phyloP scores from a whole-genome alignment of 1,140 invertebrate genomes.

The Hyles vespertilio region DNA sequence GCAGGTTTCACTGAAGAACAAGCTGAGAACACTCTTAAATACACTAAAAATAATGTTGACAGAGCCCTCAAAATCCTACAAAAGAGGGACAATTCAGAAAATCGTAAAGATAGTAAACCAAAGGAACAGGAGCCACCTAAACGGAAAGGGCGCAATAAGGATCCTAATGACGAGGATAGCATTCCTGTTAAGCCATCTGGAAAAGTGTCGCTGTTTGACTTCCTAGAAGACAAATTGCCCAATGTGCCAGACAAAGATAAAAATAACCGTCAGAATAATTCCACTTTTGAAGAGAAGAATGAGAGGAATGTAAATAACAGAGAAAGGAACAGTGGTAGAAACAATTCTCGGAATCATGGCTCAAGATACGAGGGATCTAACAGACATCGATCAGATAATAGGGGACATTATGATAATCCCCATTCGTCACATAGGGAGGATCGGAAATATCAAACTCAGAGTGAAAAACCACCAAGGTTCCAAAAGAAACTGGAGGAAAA shows the following conservation, averaged over 20 bases:
- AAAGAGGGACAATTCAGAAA: conserved; percentile 73
- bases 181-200: conserved; percentile 85
- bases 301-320: conserved; percentile 48
- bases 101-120: conserved; percentile 60
- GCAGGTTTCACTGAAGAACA: conserved; percentile 87
- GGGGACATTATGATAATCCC: conserved; percentile 51
- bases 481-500: conserved; percentile 71
- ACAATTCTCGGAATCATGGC: conserved; percentile 44
- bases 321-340: conserved; percentile 51
- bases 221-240: conserved; percentile 89
- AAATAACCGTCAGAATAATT: conserved; percentile 45
- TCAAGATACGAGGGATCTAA: conserved; percentile 53
- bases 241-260: conserved; percentile 73
- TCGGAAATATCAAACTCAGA: conserved; percentile 61
- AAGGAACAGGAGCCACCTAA: conserved; percentile 61
- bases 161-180: conserved; percentile 77
- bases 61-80: conserved; percentile 83
- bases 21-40: conserved; percentile 83
- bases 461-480: conserved; percentile 72
- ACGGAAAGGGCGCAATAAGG: conserved; percentile 74
- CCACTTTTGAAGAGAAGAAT: conserved; percentile 43
- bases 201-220: conserved; percentile 91
- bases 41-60: conserved; percentile 84
- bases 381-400: conserved; percentile 45
- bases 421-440: conserved; percentile 55